These are phyloP conservation scores for Portevinia maculata DNA, from an alignment of 2,888 invertebrate genomes.

Conservation along the genomic window DNA sequence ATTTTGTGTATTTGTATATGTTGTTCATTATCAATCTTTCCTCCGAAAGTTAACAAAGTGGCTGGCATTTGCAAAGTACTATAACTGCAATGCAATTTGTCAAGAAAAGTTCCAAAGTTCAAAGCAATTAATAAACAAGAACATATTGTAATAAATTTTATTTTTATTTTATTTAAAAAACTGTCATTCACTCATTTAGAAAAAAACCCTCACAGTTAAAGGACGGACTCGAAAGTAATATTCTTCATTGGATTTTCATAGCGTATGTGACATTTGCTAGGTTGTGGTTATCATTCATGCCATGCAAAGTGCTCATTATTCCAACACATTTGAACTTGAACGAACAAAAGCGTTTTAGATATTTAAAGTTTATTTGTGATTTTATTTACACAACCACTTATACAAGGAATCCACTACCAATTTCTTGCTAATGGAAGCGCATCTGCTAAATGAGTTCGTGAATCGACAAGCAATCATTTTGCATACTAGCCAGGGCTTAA, in stretches of 20 bases:
- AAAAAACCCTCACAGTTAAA: too few relatives aligned
- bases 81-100: too few relatives aligned
- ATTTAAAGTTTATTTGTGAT: background rate
- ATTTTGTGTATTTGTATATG: too few relatives aligned
- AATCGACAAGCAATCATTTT: background rate
- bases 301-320: conserved; percentile 9
- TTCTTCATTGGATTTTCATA: background rate
- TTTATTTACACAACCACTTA: background rate
- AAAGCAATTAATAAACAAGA: too few relatives aligned
- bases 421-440: conserved; percentile 3
- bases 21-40: too few relatives aligned
- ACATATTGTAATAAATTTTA: too few relatives aligned
- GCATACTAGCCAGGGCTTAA: background rate
- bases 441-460: conserved; percentile 3
- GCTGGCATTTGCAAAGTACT: too few relatives aligned
- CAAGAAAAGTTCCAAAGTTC: too few relatives aligned
- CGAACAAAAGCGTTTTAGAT: background rate
- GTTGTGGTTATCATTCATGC: background rate
- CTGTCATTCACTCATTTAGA: too few relatives aligned
- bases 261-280: background rate
- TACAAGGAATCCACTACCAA: background rate
- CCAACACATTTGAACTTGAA: conserved; percentile 36
- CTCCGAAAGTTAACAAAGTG: too few relatives aligned
- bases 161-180: too few relatives aligned
- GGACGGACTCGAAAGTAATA: background rate